Conservation (phyloP, 2,113 vertebrate genomes). For the Oryzias melastigma region DNA sequence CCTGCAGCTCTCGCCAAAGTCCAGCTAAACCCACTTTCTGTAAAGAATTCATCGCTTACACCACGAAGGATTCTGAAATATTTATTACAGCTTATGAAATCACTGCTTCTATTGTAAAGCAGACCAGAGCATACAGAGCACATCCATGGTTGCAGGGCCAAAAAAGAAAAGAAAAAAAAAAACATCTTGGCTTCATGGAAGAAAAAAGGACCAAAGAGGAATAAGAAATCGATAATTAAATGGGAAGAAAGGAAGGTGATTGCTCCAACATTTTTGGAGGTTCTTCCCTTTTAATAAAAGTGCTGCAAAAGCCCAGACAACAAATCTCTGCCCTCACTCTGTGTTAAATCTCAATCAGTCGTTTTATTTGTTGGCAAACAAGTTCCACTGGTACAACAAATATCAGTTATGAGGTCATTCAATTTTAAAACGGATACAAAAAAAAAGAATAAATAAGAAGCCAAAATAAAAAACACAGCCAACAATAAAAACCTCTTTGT, state of each 20-base stretch:
- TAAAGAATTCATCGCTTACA: conserved; percentile 54
- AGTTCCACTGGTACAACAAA: conserved; percentile 97
- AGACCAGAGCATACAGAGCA: conserved; percentile 68
- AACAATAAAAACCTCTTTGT: conserved; percentile 77
- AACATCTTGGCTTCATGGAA: conserved; percentile 23
- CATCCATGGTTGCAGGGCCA: conserved; percentile 58
- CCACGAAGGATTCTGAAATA: conserved; percentile 59
- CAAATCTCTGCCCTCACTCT: conserved; percentile 57
- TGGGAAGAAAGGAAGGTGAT: background rate
- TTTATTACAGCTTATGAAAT: conserved; percentile 73
- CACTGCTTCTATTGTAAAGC: conserved; percentile 60
- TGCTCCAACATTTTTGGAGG: conserved; percentile 18
- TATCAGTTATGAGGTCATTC: conserved; percentile 93
- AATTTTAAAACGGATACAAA: conserved; percentile 82
- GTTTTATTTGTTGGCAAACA: conserved; percentile 98
- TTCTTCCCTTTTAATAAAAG: conserved; percentile 29
- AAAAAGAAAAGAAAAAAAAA: conserved; percentile 31
- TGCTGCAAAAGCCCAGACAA: conserved; percentile 40
- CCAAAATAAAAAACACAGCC: conserved; percentile 57
- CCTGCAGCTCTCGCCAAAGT: conserved; percentile 17
- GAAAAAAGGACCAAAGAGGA: background rate
- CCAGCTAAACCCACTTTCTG: conserved; percentile 26
- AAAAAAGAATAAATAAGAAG: conserved; percentile 87
- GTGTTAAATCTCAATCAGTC: conserved; percentile 86
- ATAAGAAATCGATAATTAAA: background rate